Evolutionary conservation across 2,888 invertebrate species (phyloP), one percentile per base, ranked within the genome.

Genomic region (Drosophila hamatofila): DNA sequence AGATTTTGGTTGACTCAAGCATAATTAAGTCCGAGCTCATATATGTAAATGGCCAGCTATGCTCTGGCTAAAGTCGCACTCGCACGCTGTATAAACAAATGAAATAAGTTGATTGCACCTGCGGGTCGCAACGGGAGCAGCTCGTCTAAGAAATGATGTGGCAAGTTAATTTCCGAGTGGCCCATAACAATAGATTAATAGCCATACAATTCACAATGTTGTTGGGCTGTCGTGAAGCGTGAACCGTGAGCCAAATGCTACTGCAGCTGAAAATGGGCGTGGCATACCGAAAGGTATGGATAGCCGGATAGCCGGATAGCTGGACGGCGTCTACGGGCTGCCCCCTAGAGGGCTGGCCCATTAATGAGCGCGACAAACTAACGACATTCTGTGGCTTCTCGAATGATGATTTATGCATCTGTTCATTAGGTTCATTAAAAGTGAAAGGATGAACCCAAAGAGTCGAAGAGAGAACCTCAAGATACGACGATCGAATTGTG

Each of bases 281-380:
- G 65, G 67, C 56, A 25, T 3, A 12, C 21, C 27, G 9, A 27
- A 11, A 41, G 66, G 66, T 46, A 44, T 9, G 25, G 30, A n/a
- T n/a, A 5, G 37, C 37, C 23, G 23, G 52, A 27, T 27, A 27
- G 30, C 30, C n/a, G 23, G 30, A 16, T 23, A 1, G 37, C 37
- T 16, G 23, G 52, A 52, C 41, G 23, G 37, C 39, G 27, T 33
- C 52, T 52, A 14, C 60, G 14, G 25, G n/a, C 57, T 25, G 30
- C 46, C 33, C 68, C 73, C 54, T 44, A 56, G 60, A 33, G 61
- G 27, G 39, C 62, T 41, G 58, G 30, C 37, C 80, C 75, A 73
- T 89, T 86, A 86, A 86, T 86, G 89, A 89, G 73, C 86, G 81
- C 71, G 86, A 86, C 86, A 88, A 88, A 80, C 89, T 66, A 75